These are phyloP conservation scores for Chloroceryle inda DNA, from an alignment of 2,797 vertebrate genomes.

Conservation along the genomic window DNA sequence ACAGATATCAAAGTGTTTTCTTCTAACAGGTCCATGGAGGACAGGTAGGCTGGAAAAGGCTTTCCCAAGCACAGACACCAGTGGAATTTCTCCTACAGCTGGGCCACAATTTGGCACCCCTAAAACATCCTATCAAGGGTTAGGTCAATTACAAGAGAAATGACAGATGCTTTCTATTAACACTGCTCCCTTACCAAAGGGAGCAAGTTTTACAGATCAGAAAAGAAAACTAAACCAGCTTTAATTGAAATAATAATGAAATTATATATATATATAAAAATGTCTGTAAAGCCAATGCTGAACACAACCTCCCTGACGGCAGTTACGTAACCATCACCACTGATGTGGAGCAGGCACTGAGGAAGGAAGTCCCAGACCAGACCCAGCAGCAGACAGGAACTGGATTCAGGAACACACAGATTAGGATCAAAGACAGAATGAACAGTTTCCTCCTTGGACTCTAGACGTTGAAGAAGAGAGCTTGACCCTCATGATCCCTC, in stretches of 20 bases:
- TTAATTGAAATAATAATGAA: not conserved
- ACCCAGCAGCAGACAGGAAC: not conserved
- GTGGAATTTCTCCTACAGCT: not conserved
- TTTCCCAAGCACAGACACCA: fast-evolving
- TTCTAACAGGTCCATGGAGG: not conserved
- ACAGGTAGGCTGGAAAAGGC: fast-evolving
- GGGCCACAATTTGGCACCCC: too few relatives aligned
- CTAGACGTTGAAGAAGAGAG: not conserved
- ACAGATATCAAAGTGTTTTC: not conserved
- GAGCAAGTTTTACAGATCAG: not conserved
- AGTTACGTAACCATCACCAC: not conserved
- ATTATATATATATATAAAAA: too few relatives aligned
- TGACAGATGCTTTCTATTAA: not conserved
- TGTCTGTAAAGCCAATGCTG: too few relatives aligned
- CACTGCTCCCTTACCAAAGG: not conserved
- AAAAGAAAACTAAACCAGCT: not conserved
- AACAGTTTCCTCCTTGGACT: not conserved
- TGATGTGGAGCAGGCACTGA: not conserved
- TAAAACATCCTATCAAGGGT: not conserved
- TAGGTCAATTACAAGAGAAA: not conserved
- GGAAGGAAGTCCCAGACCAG: not conserved
- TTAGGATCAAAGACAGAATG: not conserved
- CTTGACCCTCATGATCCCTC: not conserved
- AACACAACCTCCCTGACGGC: too few relatives aligned
- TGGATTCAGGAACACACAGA: not conserved